These are phyloP conservation scores for Passer domesticus DNA, from an alignment of 2,113 vertebrate genomes.

Conservation along the genomic window DNA sequence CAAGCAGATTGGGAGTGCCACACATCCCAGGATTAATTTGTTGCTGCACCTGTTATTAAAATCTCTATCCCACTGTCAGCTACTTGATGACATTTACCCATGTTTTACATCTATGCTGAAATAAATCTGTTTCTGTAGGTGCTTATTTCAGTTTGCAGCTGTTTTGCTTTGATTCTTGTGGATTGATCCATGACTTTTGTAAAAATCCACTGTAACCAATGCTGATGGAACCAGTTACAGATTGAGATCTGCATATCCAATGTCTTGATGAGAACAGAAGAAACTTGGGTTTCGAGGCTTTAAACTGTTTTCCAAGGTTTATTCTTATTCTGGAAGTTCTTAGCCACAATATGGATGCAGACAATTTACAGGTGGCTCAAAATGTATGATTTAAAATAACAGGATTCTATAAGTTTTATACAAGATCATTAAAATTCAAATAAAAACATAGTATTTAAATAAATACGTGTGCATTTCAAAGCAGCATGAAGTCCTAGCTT, in stretches of 20 bases:
- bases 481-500: background rate
- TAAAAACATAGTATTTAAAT: background rate
- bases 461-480: background rate
- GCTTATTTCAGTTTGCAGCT: background rate
- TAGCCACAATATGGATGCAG: background rate
- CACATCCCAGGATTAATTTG: background rate
- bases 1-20: background rate
- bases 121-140: background rate
- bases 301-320: background rate
- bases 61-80: background rate
- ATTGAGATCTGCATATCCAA: background rate
- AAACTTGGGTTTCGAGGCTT: background rate
- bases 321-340: background rate
- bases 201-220: background rate
- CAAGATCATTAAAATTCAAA: background rate
- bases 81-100: background rate
- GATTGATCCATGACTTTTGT: background rate
- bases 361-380: background rate
- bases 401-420: background rate
- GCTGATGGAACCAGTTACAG: background rate
- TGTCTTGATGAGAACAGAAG: background rate
- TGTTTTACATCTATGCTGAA: background rate
- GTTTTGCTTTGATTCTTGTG: background rate
- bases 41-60: slow-evolving; percentile 39
- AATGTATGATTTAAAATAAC: background rate